A percentile compares a stretch with the other conserved stretches of the same genome.
Conservation (phyloP, 2,113 vertebrate genomes). For the Pogonocichla stellata region DNA sequence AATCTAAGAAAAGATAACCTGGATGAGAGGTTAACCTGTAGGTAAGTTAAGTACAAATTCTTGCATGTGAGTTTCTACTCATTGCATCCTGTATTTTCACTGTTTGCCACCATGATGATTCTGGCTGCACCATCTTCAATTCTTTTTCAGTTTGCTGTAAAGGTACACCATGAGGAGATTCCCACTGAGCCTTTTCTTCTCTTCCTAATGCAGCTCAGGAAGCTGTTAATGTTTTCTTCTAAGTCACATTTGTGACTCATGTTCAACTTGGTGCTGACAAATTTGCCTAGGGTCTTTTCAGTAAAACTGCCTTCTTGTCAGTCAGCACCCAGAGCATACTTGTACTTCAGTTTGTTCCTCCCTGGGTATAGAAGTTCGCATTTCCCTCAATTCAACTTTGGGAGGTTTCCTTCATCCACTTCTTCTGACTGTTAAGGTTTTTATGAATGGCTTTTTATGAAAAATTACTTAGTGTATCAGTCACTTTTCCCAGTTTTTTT, state of each 20-base stretch:
- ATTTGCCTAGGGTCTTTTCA: background rate
- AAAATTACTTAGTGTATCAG: background rate
- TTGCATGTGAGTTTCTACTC: background rate
- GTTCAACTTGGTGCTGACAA: background rate
- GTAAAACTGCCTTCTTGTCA: background rate
- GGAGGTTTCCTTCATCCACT: background rate
- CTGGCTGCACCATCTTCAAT: background rate
- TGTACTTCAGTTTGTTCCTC: background rate
- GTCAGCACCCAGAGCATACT: background rate
- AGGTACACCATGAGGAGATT: background rate
- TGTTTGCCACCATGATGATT: background rate
- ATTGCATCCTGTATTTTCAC: background rate
- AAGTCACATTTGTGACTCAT: background rate
- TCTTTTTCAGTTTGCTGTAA: background rate
- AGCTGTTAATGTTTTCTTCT: background rate
- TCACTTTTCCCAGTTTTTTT: background rate
- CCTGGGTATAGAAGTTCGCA: background rate
- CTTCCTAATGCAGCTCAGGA: background rate
- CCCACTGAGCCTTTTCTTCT: background rate
- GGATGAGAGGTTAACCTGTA: background rate
- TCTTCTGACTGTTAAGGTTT: background rate
- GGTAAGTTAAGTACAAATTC: background rate
- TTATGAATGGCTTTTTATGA: background rate
- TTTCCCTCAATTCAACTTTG: background rate
- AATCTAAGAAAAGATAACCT: background rate